Evolutionary conservation across 2,113 vertebrate species (phyloP).

Genomic region (Prochilodus magdalenae): DNA sequence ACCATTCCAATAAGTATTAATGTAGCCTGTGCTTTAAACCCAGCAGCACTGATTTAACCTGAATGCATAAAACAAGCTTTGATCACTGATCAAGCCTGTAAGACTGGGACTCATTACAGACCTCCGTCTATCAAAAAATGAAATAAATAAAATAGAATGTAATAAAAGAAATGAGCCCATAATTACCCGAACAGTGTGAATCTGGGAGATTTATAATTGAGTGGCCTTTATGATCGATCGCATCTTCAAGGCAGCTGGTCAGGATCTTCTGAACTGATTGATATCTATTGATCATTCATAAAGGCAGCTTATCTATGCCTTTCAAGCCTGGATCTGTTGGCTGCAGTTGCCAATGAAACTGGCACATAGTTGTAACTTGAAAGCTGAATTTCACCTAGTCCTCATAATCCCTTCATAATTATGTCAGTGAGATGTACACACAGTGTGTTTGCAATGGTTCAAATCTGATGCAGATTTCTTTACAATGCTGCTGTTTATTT

Average conservation of each 20-base stretch:
- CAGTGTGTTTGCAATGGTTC: no score
- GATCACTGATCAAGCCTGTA: constrained; percentile 39
- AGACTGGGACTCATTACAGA: neutral
- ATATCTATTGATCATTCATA: constrained; percentile 40
- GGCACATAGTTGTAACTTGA: neutral
- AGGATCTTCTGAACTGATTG: constrained; percentile 33
- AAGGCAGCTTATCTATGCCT: constrained; percentile 17
- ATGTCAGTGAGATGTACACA: no score
- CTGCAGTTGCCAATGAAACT: neutral
- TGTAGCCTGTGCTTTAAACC: constrained; percentile 28
- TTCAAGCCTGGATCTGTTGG: constrained; percentile 14
- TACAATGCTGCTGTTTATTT: no score
- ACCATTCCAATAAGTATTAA: constrained; percentile 38
- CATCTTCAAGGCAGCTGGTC: constrained; percentile 25
- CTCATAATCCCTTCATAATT: no score
- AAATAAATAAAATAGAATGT: neutral
- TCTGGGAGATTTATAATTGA: constrained; percentile 52
- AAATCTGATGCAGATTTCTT: no score
- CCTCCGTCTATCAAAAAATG: neutral
- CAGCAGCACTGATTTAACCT: constrained; percentile 45
- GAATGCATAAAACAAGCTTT: constrained; percentile 42
- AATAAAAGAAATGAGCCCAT: neutral
- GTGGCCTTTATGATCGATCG: constrained; percentile 46
- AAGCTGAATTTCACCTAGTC: no score
- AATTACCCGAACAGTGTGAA: constrained; percentile 21